Base-by-base conservation (phyloP, 2,797 vertebrate genomes). In the Telmatherina bonti region DNA sequence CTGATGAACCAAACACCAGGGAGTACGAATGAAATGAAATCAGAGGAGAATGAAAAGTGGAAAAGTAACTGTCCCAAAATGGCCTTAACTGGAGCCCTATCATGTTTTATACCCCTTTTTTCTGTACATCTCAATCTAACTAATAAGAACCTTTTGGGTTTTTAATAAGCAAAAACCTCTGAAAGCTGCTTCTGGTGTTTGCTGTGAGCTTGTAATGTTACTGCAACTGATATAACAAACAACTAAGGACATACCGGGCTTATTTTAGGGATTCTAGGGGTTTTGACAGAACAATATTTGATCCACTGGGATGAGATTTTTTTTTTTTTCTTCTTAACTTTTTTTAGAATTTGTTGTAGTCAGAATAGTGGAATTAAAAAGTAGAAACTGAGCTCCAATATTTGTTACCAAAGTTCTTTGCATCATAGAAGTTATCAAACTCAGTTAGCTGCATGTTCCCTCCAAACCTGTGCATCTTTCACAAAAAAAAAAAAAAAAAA, bases 401-500 rank as follows among this genome's bases (percentile, higher is more conserved):
- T n/a, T n/a, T n/a, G n/a, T n/a, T n/a, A n/a, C n/a, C n/a, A n/a
- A n/a, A n/a, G n/a, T n/a, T n/a, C n/a, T n/a, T 45, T 43, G 4
- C 36, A 43, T 43, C 15, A 43, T 43, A 18, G 6, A 43, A 43
- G 16, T 43, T 18, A 18, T 41, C 1, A 41, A 45, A 45, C 18
- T 45, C 38, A 4, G 41, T 45, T 20, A 45, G 8, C 49, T 63
- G 52, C 67, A 72, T 63, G 61, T 69, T 67, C 62, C 56, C 54
- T 55, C 56, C 51, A 52, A 56, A 13, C 11, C 24, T 51, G 49
- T 12, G 31, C n/a, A n/a, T n/a, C n/a, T n/a, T n/a, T n/a, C n/a
- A n/a, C n/a, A n/a, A n/a, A n/a, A n/a, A n/a, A n/a, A n/a, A n/a
- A n/a, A n/a, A n/a, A 56, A 33, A 66, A 63, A 52, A 78, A 82